These are phyloP conservation scores for Rhinella marina DNA, from an alignment of 2,797 vertebrate species.

Conservation along the genomic window DNA sequence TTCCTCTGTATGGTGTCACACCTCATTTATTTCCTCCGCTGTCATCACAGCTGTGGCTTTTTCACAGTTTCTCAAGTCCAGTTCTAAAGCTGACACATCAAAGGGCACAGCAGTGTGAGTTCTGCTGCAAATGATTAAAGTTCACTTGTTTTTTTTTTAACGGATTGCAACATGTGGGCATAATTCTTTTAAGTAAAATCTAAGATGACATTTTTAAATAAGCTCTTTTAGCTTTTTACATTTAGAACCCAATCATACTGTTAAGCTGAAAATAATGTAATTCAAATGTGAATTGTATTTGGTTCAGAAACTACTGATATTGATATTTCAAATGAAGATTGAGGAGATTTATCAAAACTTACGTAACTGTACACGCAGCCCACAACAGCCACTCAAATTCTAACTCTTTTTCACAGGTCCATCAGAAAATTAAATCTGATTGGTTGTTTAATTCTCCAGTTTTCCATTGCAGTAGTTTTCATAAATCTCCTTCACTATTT, in stretches of 20 bases:
- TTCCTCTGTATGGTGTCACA: constrained; percentile 45
- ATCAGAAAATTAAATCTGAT: background rate
- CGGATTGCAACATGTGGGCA: background rate
- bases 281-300: background rate
- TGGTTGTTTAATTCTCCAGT: background rate
- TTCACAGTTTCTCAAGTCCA: constrained; percentile 9
- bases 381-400: too few species aligned
- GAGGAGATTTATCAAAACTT: too few species aligned
- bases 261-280: background rate
- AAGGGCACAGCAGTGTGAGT: constrained; percentile 10
- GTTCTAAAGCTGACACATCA: constrained; percentile 30
- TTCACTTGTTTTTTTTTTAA: background rate
- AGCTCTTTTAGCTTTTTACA: background rate
- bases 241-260: background rate
- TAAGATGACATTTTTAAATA: background rate
- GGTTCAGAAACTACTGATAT: background rate
- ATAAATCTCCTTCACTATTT: background rate
- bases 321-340: background rate
- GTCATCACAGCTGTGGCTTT: constrained; percentile 29
- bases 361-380: too few species aligned
- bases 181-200: background rate
- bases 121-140: constrained; percentile 4
- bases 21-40: constrained; percentile 45
- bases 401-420: background rate
- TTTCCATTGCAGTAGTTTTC: background rate